These are phyloP conservation scores for Teleiodes luculella DNA, from an alignment of 2,888 invertebrate species.

Conservation along the genomic window DNA sequence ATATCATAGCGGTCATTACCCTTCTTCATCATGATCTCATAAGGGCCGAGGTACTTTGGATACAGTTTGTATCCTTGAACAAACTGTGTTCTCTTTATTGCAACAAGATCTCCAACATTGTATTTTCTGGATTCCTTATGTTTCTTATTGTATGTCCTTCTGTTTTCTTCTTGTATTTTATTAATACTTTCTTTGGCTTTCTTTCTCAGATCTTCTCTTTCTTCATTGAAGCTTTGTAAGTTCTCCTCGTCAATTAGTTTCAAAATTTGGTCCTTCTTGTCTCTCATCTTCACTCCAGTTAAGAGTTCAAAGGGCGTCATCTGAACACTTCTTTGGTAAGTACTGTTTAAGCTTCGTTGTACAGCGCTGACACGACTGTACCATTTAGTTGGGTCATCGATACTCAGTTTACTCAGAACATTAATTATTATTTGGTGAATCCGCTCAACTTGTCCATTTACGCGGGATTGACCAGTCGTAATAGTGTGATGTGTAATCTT, in stretches of 20 bases:
- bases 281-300: background rate
- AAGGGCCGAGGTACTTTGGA: conserved; percentile 20
- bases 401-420: background rate
- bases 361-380: background rate
- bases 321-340: background rate
- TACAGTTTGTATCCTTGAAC: conserved; percentile 13
- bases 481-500: background rate
- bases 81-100: conserved; percentile 14
- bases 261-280: background rate
- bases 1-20: conserved; percentile 17
- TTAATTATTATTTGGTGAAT: background rate
- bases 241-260: background rate
- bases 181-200: background rate
- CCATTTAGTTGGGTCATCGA: background rate
- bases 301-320: background rate
- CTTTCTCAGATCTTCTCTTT: background rate
- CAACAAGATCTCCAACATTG: conserved; percentile 4
- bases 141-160: background rate
- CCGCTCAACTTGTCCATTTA: background rate
- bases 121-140: background rate
- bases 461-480: background rate
- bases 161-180: conserved; percentile 6
- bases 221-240: background rate
- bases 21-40: conserved; percentile 10
- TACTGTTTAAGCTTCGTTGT: background rate